phyloP scores from a whole-genome alignment of 2,113 vertebrate species.

The Mastomys coucha region DNA sequence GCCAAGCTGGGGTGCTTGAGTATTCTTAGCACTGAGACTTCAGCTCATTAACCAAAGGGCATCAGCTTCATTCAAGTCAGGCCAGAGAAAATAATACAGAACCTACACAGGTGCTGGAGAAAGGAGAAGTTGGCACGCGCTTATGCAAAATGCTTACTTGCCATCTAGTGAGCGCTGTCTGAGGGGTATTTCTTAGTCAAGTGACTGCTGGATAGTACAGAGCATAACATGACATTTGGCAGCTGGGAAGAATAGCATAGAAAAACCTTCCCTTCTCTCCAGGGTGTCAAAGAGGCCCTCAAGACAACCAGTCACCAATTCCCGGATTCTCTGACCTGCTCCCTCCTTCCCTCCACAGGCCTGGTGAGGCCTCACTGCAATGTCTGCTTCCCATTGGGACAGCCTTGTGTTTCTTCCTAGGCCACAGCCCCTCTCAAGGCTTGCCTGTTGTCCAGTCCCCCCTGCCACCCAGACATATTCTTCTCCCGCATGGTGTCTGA shows the following conservation, averaged over 20 bases:
- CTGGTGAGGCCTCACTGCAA: neutral
- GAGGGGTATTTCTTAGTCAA: rapidly evolving
- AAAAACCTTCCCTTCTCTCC: neutral
- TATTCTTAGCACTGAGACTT: neutral
- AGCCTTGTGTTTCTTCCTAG: neutral
- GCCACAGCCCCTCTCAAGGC: neutral
- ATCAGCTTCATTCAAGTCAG: neutral
- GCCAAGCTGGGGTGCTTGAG: neutral
- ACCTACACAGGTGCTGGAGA: rapidly evolving
- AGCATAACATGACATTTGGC: rapidly evolving
- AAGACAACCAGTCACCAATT: neutral
- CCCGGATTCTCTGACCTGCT: neutral
- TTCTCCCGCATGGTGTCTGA: neutral
- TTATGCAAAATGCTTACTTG: rapidly evolving
- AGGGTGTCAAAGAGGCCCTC: neutral
- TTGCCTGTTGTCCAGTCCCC: neutral
- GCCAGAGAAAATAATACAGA: neutral
- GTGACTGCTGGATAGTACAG: rapidly evolving
- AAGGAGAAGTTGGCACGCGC: rapidly evolving
- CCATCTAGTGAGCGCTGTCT: rapidly evolving
- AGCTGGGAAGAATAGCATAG: neutral
- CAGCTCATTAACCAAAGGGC: neutral
- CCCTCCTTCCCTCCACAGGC: neutral
- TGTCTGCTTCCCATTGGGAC: neutral
- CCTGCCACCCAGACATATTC: neutral